Percentiles rank a stretch among this genome's conserved stretches.
phyloP scores from a whole-genome alignment of 1,140 invertebrate species.

The Drosophila suzukii region DNA sequence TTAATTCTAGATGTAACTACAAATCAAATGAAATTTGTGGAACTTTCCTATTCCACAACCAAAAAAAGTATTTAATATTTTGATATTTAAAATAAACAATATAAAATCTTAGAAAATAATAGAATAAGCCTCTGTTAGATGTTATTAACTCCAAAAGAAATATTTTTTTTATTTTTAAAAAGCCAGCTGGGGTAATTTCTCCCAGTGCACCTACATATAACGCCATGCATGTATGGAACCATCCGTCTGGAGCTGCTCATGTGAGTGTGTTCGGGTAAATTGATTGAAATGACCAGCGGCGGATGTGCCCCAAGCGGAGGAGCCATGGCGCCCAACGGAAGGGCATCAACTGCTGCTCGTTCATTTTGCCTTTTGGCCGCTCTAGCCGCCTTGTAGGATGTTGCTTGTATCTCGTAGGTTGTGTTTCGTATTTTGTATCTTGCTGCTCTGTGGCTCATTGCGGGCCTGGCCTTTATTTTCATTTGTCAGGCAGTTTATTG shows the following conservation, averaged over 20 bases:
- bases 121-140: too few species aligned
- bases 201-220: constrained; percentile 23
- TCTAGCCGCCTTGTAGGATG: constrained; percentile 15
- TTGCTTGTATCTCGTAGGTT: constrained; percentile 41
- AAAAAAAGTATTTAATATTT: too few species aligned
- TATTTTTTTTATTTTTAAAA: not conserved
- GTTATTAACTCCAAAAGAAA: too few species aligned
- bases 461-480: constrained; percentile 45
- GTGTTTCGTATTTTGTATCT: constrained; percentile 37
- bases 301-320: constrained; percentile 37
- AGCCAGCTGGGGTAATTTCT: not conserved
- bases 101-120: too few species aligned
- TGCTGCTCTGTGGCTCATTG: constrained; percentile 49
- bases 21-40: too few species aligned
- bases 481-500: constrained; percentile 63
- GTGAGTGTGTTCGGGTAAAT: constrained; percentile 54
- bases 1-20: too few species aligned
- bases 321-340: constrained; percentile 44
- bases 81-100: too few species aligned
- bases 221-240: constrained; percentile 34
- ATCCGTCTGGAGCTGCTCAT: constrained; percentile 25
- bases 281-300: constrained; percentile 73
- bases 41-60: too few species aligned
- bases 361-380: constrained; percentile 32
- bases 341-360: constrained; percentile 50